Base-by-base conservation (phyloP, 1,140 invertebrate species). In the Drosophila hydei region DNA sequence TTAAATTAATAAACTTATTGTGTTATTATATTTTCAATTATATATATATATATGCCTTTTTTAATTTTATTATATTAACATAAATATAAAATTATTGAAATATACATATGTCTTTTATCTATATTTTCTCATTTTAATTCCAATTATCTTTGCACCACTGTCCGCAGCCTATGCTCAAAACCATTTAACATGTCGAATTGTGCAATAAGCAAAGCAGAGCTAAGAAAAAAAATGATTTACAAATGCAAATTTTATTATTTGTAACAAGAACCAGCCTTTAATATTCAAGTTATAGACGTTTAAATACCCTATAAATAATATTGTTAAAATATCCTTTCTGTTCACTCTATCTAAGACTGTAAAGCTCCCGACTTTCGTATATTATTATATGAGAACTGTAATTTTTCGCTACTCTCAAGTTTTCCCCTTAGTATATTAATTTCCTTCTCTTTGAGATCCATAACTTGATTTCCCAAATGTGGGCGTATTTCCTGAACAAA, bases 181-280 rank as follows among this genome's bases (percentile, higher is more conserved):
- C 72, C n/a, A n/a, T n/a, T n/a, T n/a, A n/a, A 72, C 71, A 85
- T 79, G 72, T 85, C 64, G 68, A 70, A 77, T 84, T 84, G 80
- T 65, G 69, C 79, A 79, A 84, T 83, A 75, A 73, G 76, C 72
- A 47, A 69, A 77, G 55, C 72, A 69, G 12, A 33, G 11, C 9
- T 33, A 33, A 33, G 11, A 33, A 33, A 33, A 11, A 33, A 33
- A 79, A 76, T 72, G 76, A 75, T 79, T 77, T 60, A 51, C 60
- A 67, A 84, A 84, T 84, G 77, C 64, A 80, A 85, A 84, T 84
- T 77, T 85, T 45, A 27, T n/a, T n/a, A 40, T 19, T 63, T 42
- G 40, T 48, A 51, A 43, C 25, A 52, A 72, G 50, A 42, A 42
- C 16, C 52, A 21, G 40, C 14, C 12, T 5, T 16, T 42, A 8